These are phyloP conservation scores for Tachystola acroxantha DNA, from an alignment of 2,888 invertebrate genomes.

Conservation along the genomic window DNA sequence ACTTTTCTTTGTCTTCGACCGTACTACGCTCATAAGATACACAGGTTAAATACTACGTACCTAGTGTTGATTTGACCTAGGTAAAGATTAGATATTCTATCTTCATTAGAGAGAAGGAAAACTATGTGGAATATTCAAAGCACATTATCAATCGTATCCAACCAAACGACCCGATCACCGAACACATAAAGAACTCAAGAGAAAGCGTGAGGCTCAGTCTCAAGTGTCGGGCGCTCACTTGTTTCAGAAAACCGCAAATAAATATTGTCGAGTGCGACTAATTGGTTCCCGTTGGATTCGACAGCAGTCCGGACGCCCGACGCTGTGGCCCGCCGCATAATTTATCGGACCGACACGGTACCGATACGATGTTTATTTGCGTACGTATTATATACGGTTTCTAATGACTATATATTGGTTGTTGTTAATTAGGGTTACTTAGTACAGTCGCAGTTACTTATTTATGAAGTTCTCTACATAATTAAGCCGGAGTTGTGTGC, in stretches of 20 bases:
- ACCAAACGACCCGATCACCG: slow-evolving; percentile 19
- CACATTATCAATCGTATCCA: slow-evolving; percentile 32
- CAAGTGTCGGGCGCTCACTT: slow-evolving; percentile 52
- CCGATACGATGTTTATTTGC: slow-evolving; percentile 33
- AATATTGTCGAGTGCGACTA: slow-evolving; percentile 70
- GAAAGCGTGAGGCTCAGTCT: slow-evolving; percentile 31
- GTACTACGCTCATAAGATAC: too few species aligned
- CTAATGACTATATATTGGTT: slow-evolving; percentile 15
- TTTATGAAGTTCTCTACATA: too few species aligned
- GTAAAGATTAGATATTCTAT: too few species aligned
- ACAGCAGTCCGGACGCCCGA: slow-evolving; percentile 55
- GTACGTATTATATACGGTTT: slow-evolving; percentile 22
- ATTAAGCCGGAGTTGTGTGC: too few species aligned
- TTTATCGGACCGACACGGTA: slow-evolving; percentile 56
- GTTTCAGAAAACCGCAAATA: slow-evolving; percentile 70
- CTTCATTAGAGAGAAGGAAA: too few species aligned
- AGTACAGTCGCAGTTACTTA: too few species aligned
- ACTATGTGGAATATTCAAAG: too few species aligned
- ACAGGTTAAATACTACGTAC: too few species aligned
- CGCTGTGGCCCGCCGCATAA: slow-evolving; percentile 63
- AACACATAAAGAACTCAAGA: slow-evolving; percentile 46
- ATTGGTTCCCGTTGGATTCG: slow-evolving; percentile 73
- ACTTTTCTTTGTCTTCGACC: too few species aligned
- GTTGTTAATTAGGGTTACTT: too few species aligned
- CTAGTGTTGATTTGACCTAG: too few species aligned